Base-by-base conservation (phyloP, 2,888 invertebrate species). In the Hypomecis atomaria region DNA sequence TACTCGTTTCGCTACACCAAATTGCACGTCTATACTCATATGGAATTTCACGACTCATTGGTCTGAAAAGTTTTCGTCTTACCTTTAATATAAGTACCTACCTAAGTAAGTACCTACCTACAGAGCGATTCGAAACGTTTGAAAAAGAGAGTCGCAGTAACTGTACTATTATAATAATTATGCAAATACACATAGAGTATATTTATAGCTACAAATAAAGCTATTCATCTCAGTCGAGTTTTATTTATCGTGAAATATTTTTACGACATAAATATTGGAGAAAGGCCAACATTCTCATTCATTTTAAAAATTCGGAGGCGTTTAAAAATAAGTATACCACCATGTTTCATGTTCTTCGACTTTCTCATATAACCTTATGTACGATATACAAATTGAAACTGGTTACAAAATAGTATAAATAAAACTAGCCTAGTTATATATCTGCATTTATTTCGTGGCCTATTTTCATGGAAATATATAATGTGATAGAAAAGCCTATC, bases 21-120 rank as follows among this genome's bases (percentile, higher is more conserved):
- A 62, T 54, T 60, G 54, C 44, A 56, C 58, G 13, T 65, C 42
- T 40, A 59, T 56, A 65, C 48, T 52, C 53, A 54, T 62, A 66
- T 68, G 66, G 62, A 71, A 76, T 71, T 73, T 70, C 66, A 70
- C 70, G 68, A 66, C 52, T 72, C 72, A 72, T 70, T 68, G 67
- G 66, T 59, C 66, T 60, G 65, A 62, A 57, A 63, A 44, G 43
- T 50, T 55, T 56, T 42, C 56, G 64, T 56, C 44, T 49, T 44
- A 38, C 37, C 49, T n/a, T n/a, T 54, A 34, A 6, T 47, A 13
- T 40, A 52, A 40, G 6, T 40, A 33, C 23, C 49, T 8, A 10
- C 8, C 7, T 9, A n/a, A 43, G 44, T 40, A 43, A 11, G n/a
- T 3, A 23, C 23, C 6, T 40, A 13, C 2, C 11, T 9, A 23